Base-by-base conservation (phyloP, 2,113 vertebrate species). In the Petromus typicus region DNA sequence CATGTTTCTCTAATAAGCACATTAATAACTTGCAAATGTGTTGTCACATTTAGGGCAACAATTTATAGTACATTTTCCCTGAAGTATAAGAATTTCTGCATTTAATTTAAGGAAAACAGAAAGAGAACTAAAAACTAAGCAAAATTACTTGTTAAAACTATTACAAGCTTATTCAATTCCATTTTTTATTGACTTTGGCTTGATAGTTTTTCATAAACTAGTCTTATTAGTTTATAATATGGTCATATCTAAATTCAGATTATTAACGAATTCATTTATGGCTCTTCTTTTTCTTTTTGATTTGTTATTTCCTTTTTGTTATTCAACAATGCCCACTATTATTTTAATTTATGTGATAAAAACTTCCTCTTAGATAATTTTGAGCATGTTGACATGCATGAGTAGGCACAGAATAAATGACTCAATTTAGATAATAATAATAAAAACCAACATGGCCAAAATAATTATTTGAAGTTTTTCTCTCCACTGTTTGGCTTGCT, bases 21-120 rank as follows among this genome's bases (percentile, higher is more conserved):
- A 96, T 95, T 97, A 95, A 96, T 97, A 96, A 90, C 56, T 89
- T 97, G 76, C 57, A 96, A 96, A 95, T 97, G 43, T 94, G 59
- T 94, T 97, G 93, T 95, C 88, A 97, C 66, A 94, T 93, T 95
- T 91, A 97, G 54, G 91, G 84, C 84, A 96, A 96, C 43, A 95
- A 94, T 93, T 94, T 97, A 89, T 85, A 94, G 37, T 57, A 67
- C 23, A 85, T 95, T 93, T 96, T 76, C 86, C 11, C 37, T 61
- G 80, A 73, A 95, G 54, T 88, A 86, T 92, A 75, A 87, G 34
- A 66, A 92, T 86, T 51, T 94, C 69, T 96, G 48, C 20, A 73
- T 75, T 71, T 86, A 91, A 94, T 64, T 97, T 95, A 89, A 96
- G 63, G 17, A 96, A 93, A 93, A 85, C 43, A 80, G 87, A 81